These are phyloP conservation scores for Scarus forsteni DNA, from an alignment of 2,797 vertebrate species.

Conservation along the genomic window DNA sequence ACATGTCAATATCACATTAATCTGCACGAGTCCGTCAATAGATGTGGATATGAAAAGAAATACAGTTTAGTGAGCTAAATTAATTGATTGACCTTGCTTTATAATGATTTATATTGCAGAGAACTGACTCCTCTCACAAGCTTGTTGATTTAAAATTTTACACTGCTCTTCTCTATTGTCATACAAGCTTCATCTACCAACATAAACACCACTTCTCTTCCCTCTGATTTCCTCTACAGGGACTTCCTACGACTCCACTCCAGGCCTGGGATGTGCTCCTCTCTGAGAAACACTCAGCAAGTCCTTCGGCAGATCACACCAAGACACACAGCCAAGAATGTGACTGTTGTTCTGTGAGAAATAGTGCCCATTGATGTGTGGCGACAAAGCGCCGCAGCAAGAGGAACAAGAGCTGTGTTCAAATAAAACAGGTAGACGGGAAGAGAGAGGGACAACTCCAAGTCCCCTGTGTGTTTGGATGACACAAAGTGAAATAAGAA, in stretches of 20 bases:
- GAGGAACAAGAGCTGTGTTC: slow-evolving; percentile 26
- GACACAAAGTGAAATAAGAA: slow-evolving; percentile 49
- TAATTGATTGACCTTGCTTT: not conserved
- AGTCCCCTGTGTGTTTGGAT: slow-evolving; percentile 37
- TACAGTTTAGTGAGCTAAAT: not conserved
- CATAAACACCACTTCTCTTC: slow-evolving; percentile 10
- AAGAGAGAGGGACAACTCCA: slow-evolving; percentile 43
- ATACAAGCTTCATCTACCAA: slow-evolving; percentile 26
- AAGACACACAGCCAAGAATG: slow-evolving; percentile 38
- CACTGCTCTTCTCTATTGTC: not conserved
- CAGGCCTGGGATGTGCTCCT: slow-evolving; percentile 37
- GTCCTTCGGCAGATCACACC: slow-evolving; percentile 47
- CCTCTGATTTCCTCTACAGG: slow-evolving; percentile 30
- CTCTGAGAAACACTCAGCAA: slow-evolving; percentile 36
- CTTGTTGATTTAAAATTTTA: not conserved
- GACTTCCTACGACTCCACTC: slow-evolving; percentile 31
- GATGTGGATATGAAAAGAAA: not conserved
- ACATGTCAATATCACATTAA: too few relatives aligned
- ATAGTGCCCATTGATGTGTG: slow-evolving; percentile 58
- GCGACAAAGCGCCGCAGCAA: slow-evolving; percentile 48
- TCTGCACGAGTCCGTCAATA: too few relatives aligned
- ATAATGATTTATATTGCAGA: not conserved
- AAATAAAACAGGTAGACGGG: slow-evolving; percentile 42
- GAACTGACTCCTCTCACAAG: not conserved
- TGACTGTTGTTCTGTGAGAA: slow-evolving; percentile 35